Evolutionary conservation across 2,113 vertebrate species (phyloP), one percentile per base, ranked within the genome.

Genomic region (Pardalotus punctatus): DNA sequence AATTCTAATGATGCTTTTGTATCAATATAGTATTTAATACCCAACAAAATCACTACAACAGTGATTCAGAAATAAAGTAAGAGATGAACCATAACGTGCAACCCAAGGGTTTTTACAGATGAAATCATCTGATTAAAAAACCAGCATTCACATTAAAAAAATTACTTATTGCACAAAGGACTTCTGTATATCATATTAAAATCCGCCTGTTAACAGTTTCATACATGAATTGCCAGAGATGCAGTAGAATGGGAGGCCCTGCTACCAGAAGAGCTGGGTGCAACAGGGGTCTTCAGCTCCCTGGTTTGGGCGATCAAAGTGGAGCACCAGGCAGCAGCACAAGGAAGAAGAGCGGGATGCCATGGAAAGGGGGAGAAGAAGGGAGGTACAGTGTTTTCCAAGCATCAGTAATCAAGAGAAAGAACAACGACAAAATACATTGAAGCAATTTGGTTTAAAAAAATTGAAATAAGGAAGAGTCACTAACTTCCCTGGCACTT

Each of bases 371-470:
- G 5, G 23, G 21, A 48, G 35, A 83, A 81, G 73, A 80, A 83
- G 27, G 38, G 25, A 94, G 20, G 47, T 67, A 40, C 21, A 64
- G 27, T 27, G 56, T 90, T 76, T 94, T 51, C 57, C 69, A 70
- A 74, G 78, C 45, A 79, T 31, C 47, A 25, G 12, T 79, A 94
- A 93, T 77, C 67, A 90, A 93, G 96, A 94, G 73, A 79, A 91
- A 91, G 73, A 90, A 92, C 50, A 79, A 78, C 48, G 62, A 58
- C 18, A 91, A 95, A 94, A 86, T 11, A 81, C 23, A 85, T 1
- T 50, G 76, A 81, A 72, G 60, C 28, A 95, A 81, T 47, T 66
- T 81, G 40, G 90, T 77, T 33, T 18, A 8, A 0, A n/a, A 74
- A 85, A 71, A 81, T 35, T 45, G 43, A 88, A 91, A 70, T 57